Evolutionary conservation across 2,113 vertebrate species (phyloP).

Genomic region (Apistogramma diplotaenia): DNA sequence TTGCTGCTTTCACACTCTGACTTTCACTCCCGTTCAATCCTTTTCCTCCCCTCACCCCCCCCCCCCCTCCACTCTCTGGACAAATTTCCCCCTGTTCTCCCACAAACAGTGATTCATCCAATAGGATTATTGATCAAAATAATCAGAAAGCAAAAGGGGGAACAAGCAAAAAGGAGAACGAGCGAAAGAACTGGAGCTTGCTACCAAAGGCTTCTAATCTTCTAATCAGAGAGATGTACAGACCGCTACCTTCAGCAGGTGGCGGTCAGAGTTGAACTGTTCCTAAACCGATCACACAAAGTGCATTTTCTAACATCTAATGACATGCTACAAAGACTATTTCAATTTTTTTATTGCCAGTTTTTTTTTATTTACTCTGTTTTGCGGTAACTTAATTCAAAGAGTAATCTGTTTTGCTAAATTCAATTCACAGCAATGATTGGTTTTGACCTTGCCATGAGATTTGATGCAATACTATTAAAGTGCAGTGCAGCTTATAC

Average conservation of each 20-base stretch:
- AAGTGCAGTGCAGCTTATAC: neutral
- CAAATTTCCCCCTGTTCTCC: neutral
- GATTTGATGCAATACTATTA: slow-evolving; percentile 2
- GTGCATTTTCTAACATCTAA: neutral
- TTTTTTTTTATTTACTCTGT: neutral
- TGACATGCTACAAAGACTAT: neutral
- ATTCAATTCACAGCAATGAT: neutral
- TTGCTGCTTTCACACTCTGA: slow-evolving; percentile 8
- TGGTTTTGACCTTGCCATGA: neutral
- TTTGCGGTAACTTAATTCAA: neutral
- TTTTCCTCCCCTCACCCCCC: neutral
- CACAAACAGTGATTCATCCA: slow-evolving; percentile 32
- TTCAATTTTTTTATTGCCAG: rapidly evolving
- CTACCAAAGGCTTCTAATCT: slow-evolving; percentile 36
- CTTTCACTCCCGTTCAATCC: slow-evolving; percentile 12
- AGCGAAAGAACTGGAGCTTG: neutral
- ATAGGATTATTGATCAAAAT: slow-evolving; percentile 60
- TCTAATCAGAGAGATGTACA: slow-evolving; percentile 18
- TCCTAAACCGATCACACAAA: neutral
- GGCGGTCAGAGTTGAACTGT: slow-evolving; percentile 1
- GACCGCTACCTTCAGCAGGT: slow-evolving; percentile 8
- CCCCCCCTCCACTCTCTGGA: neutral
- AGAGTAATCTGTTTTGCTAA: neutral
- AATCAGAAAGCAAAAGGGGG: slow-evolving; percentile 35
- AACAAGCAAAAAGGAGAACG: slow-evolving; percentile 21